Evolutionary conservation across 2,113 vertebrate genomes (phyloP).

Genomic region (Caranx ignobilis): DNA sequence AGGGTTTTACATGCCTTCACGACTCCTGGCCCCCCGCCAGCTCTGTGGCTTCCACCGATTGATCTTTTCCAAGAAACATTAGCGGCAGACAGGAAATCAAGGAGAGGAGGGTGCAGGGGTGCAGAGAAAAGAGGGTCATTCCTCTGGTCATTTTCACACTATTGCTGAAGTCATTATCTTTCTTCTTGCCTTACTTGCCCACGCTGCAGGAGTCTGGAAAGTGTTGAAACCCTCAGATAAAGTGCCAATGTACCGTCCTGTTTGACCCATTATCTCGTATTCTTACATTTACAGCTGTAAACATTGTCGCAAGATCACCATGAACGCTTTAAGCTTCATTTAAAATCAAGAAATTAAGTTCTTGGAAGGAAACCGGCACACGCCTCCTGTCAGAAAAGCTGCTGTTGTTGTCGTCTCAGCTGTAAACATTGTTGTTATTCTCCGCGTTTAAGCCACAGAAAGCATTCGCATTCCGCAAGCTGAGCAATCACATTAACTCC

Average conservation of each 20-base stretch:
- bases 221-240: not conserved
- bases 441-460: not conserved
- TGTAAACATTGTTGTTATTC: conserved; percentile 39
- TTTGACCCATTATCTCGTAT: not conserved
- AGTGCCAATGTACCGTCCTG: not conserved
- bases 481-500: conserved; percentile 21
- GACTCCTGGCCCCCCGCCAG: conserved; percentile 34
- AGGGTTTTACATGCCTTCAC: conserved; percentile 40
- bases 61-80: conserved; percentile 65
- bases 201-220: not conserved
- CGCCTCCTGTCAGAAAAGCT: not conserved
- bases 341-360: not conserved
- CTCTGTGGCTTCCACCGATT: conserved; percentile 52
- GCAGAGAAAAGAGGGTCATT: not conserved
- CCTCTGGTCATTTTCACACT: conserved; percentile 2
- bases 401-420: not conserved
- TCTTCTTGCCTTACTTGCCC: not conserved
- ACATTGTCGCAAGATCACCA: too few species aligned
- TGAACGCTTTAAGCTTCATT: not conserved
- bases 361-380: not conserved
- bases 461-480: conserved; percentile 23
- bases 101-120: conserved; percentile 18
- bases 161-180: not conserved
- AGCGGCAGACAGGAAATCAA: conserved; percentile 45
- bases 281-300: not conserved